These are phyloP conservation scores for Lasioglossum baleicum DNA, from an alignment of 1,140 invertebrate species.

Conservation along the genomic window DNA sequence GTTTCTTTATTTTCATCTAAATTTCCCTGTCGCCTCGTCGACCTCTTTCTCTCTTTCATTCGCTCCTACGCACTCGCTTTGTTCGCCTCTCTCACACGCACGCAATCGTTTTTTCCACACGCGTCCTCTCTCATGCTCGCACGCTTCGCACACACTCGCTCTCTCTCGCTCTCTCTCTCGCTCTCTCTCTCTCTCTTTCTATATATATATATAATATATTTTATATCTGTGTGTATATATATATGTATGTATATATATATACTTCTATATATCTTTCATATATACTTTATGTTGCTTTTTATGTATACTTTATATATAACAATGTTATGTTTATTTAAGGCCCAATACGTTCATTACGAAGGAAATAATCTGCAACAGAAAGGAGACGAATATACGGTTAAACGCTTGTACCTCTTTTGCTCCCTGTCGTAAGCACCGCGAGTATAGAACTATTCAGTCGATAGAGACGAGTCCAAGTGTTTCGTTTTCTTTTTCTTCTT, in stretches of 20 bases:
- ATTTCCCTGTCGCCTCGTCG: too few species aligned
- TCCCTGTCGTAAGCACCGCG: slow-evolving; percentile 63
- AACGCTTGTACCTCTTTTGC: slow-evolving; percentile 62
- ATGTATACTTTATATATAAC: slow-evolving; percentile 79
- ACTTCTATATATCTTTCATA: slow-evolving; percentile 76
- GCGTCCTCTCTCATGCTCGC: too few species aligned
- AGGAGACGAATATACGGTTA: slow-evolving; percentile 65
- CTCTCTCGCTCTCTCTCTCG: background rate
- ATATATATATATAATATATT: slow-evolving; percentile 31
- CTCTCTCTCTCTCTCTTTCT: background rate
- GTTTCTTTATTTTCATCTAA: too few species aligned
- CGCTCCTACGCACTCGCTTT: too few species aligned
- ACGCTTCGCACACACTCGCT: background rate
- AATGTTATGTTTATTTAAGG: slow-evolving; percentile 81
- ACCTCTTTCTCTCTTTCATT: too few species aligned
- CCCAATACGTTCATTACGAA: slow-evolving; percentile 81
- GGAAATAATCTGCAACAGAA: slow-evolving; percentile 80
- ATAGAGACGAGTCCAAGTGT: slow-evolving; percentile 46
- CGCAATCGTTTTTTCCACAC: too few species aligned
- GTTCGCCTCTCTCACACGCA: background rate
- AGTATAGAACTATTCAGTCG: slow-evolving; percentile 63
- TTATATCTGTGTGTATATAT: slow-evolving; percentile 62
- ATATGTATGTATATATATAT: background rate
- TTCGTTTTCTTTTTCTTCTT: background rate
- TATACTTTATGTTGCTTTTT: slow-evolving; percentile 78